Percentiles rank a stretch among this genome's conserved stretches.
These are phyloP conservation scores for Platycheirus rosarum DNA, from an alignment of 2,888 invertebrate species.

Conservation along the genomic window DNA sequence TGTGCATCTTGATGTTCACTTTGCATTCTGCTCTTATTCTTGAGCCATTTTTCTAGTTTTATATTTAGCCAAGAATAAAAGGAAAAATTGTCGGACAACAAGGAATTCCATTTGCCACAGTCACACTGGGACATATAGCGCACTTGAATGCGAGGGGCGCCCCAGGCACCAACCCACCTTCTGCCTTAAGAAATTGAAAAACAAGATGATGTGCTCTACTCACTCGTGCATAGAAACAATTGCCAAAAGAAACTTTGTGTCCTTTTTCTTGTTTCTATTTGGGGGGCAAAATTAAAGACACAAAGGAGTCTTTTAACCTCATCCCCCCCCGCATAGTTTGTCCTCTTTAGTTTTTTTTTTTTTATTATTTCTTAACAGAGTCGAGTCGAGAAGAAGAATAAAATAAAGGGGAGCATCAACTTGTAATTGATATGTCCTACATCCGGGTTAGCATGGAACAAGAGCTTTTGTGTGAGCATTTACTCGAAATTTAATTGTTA, in stretches of 20 bases:
- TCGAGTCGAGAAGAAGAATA: slow-evolving; percentile 17
- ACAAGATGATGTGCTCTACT: slow-evolving; percentile 48
- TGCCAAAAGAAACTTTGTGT: slow-evolving; percentile 62
- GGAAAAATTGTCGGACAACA: slow-evolving; percentile 70
- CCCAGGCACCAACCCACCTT: neutral
- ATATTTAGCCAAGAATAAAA: slow-evolving; percentile 49
- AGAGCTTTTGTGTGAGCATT: slow-evolving; percentile 49
- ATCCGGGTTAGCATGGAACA: slow-evolving; percentile 47
- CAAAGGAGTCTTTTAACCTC: slow-evolving; percentile 45
- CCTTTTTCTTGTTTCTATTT: slow-evolving; percentile 28
- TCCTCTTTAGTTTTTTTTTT: slow-evolving; percentile 54
- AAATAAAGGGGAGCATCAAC: slow-evolving; percentile 53
- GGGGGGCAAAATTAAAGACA: slow-evolving; percentile 46
- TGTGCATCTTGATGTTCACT: neutral
- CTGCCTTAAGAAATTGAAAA: slow-evolving; percentile 50
- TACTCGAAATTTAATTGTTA: slow-evolving; percentile 70
- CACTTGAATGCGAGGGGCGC: slow-evolving; percentile 4
- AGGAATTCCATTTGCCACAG: slow-evolving; percentile 58
- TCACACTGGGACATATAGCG: slow-evolving; percentile 12
- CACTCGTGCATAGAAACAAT: slow-evolving; percentile 61
- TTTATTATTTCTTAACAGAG: slow-evolving; percentile 67
- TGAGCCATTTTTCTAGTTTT: slow-evolving; percentile 37
- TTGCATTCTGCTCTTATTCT: slow-evolving; percentile 39
- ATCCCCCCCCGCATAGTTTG: neutral
- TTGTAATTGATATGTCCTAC: slow-evolving; percentile 74